Base-by-base conservation (phyloP, 1,140 invertebrate genomes). In the Eriocheir sinensis region DNA sequence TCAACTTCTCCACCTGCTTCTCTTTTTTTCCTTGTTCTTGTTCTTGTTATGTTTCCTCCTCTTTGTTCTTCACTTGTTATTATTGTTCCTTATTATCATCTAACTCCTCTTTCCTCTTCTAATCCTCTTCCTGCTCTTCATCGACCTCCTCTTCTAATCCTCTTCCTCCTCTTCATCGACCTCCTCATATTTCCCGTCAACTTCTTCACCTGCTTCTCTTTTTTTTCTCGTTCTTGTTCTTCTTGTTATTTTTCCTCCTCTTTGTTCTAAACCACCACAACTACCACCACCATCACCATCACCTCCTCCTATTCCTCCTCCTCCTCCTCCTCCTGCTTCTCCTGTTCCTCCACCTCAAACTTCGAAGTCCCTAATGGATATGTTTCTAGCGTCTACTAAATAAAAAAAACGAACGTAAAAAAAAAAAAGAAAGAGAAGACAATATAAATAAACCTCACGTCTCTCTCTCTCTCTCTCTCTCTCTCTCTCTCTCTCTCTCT, bases 291-390 rank as follows among this genome's bases (percentile, higher is more conserved):
- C 60, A n/a, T n/a, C 60, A n/a, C 27, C 38, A 17, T 38, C 36
- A 41, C n/a, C 12, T 89, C 86, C 30, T 41, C 44, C 34, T 89
- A 27, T 38, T 32, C 12, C 89, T 0, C 32, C 32, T 91, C n/a
- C 48, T 53, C 17, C 27, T 53, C 34, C 36, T 34, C 0, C 44
- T 53, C 21, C 17, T 44, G 9, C 8, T 36, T 89, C n/a, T 4
- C 48, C 15, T 72, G 60, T 36, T 72, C 32, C 30, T 27, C 21
- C 21, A 60, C 48, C 32, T 21, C 30, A 21, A 17, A 72, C 89
- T 90, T 17, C 27, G 44, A 27, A 72, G 53, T 2, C 41, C 21
- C 36, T 44, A 90, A 90, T 60, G 41, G 89, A 90, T 72, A 90
- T 90, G 38, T 90, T 86, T 72, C 32, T 72, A 38, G 21, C 34